These are phyloP conservation scores for Ophion slaviceki DNA, from an alignment of 2,888 invertebrate species.

Conservation along the genomic window DNA sequence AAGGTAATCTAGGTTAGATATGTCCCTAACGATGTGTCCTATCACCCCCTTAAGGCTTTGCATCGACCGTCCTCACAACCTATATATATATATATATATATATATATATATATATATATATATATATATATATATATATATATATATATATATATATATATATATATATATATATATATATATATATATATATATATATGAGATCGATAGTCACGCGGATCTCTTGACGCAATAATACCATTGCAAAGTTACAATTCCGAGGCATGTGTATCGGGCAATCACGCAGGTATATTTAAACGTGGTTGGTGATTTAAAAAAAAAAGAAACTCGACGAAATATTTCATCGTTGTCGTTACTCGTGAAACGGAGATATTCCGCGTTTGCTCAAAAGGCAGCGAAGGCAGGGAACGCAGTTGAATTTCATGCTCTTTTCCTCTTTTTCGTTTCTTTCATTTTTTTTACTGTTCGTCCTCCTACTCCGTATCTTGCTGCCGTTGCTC, in stretches of 20 bases:
- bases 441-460: background rate
- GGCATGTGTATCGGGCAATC: background rate
- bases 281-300: background rate
- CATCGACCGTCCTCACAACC: too few species aligned
- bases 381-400: conserved; percentile 23
- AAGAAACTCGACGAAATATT: conserved; percentile 70
- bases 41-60: too few species aligned
- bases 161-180: too few species aligned
- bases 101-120: too few species aligned
- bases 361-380: conserved; percentile 43
- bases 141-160: too few species aligned
- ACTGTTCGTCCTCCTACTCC: background rate
- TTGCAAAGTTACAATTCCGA: background rate
- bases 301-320: background rate
- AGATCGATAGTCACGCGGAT: too few species aligned
- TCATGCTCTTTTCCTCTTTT: conserved; percentile 19
- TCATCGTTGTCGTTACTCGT: conserved; percentile 74
- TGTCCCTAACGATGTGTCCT: too few species aligned
- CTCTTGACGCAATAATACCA: too few species aligned
- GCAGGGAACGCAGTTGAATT: conserved; percentile 33
- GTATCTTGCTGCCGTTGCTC: background rate
- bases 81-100: too few species aligned
- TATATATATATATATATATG: too few species aligned
- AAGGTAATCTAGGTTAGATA: too few species aligned
- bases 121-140: too few species aligned